Percentiles rank a stretch among this genome's conserved stretches.
Conservation (phyloP, 2,888 invertebrate species). For the Hypomecis punctinalis region DNA sequence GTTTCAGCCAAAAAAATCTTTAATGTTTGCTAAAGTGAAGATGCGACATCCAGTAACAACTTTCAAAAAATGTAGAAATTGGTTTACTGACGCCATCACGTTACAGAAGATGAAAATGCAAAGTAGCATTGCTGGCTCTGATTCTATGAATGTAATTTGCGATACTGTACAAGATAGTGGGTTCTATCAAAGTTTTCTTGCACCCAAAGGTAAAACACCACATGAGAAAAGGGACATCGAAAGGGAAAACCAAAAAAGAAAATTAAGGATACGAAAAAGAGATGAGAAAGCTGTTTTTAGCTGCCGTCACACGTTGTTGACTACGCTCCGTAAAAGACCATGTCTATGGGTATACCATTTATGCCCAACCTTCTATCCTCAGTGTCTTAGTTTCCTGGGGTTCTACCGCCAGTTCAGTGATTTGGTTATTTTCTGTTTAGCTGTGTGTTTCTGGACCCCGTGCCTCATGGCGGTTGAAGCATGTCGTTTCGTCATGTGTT, state of each 20-base stretch:
- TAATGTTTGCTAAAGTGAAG: constrained; percentile 45
- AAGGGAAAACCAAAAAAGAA: constrained; percentile 41
- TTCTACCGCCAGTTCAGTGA: constrained; percentile 51
- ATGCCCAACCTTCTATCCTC: constrained; percentile 64
- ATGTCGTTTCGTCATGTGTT: constrained; percentile 55
- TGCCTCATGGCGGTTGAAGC: constrained; percentile 61
- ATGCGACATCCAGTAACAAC: constrained; percentile 48
- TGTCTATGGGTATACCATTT: constrained; percentile 66
- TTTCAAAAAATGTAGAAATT: constrained; percentile 38
- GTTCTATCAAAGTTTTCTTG: constrained; percentile 48
- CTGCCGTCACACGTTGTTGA: constrained; percentile 56
- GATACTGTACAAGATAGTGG: constrained; percentile 54
- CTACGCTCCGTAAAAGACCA: constrained; percentile 60
- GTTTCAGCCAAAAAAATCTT: constrained; percentile 49
- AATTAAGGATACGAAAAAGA: constrained; percentile 51
- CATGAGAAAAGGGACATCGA: constrained; percentile 46
- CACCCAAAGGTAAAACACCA: constrained; percentile 51
- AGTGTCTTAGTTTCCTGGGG: constrained; percentile 54
- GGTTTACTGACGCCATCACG: constrained; percentile 43
- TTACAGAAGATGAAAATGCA: constrained; percentile 53
- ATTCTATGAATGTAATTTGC: constrained; percentile 46
- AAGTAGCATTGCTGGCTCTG: constrained; percentile 52
- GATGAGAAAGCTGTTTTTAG: constrained; percentile 48
- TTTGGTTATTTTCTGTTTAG: constrained; percentile 54
- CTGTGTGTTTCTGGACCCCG: constrained; percentile 61